Percentiles rank a stretch among this genome's conserved stretches.
Evolutionary conservation across 2,113 vertebrate species (phyloP).

Genomic region (Progne subis): DNA sequence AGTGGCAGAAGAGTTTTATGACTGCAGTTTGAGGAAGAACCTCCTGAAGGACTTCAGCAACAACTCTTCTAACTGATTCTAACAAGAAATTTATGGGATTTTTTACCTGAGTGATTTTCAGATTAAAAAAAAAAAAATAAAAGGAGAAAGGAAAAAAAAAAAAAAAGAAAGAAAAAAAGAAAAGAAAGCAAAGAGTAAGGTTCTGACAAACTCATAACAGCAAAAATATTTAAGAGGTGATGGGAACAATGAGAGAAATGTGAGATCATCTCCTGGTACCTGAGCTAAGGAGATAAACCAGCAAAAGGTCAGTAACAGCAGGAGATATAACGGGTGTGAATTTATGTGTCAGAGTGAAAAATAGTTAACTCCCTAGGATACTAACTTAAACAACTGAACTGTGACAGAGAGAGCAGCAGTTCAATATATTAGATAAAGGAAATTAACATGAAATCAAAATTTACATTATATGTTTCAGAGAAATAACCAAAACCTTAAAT

Average conservation of each 20-base stretch:
- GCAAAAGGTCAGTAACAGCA: background rate
- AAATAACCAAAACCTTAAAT: background rate
- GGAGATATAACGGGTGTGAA: background rate
- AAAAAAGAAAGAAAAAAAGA: background rate
- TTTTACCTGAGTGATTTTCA: background rate
- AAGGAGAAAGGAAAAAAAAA: background rate
- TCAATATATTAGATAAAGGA: background rate
- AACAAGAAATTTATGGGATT: background rate
- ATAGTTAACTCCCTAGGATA: background rate
- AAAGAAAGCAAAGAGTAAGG: background rate
- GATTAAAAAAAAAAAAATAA: too few relatives aligned
- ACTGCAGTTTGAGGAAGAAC: background rate
- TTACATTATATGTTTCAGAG: background rate
- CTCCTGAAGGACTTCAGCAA: background rate
- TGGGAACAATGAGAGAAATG: background rate
- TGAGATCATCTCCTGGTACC: background rate
- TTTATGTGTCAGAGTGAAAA: background rate
- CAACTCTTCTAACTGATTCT: background rate
- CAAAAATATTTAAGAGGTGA: background rate
- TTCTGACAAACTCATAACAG: background rate
- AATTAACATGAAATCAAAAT: background rate
- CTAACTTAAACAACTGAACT: background rate
- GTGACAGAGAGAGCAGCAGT: background rate
- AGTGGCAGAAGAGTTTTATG: background rate
- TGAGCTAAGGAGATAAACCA: background rate